Conservation (phyloP, 2,113 vertebrate genomes). For the Anguilla rostrata region DNA sequence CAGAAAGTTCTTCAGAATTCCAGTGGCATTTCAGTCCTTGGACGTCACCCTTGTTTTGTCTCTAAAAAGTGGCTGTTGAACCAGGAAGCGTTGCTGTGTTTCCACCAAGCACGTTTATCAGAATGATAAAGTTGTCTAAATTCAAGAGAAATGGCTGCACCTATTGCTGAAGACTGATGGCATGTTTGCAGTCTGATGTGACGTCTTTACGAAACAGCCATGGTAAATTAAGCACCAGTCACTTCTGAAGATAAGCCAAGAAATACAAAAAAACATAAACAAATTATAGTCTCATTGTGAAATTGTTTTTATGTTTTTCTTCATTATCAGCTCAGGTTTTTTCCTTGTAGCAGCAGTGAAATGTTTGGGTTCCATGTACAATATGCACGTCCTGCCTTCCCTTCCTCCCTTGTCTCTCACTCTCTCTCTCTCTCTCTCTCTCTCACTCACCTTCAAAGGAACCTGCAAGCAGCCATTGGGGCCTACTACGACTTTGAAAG, state of each 20-base stretch:
- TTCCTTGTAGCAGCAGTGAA: neutral
- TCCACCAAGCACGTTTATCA: neutral
- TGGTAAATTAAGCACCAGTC: neutral
- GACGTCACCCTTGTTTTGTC: no score
- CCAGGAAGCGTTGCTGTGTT: neutral
- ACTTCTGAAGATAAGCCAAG: neutral
- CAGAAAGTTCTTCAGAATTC: no score
- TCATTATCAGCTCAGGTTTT: neutral
- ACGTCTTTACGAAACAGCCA: neutral
- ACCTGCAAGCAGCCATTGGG: conserved; percentile 96
- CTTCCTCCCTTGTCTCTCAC: conserved; percentile 24
- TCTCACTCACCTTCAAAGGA: conserved; percentile 69
- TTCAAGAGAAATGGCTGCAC: neutral
- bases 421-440: conserved; percentile 1
- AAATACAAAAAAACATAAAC: neutral
- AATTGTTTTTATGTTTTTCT: neutral
- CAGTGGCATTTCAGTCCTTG: no score
- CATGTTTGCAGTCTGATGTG: neutral
- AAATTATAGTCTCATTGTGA: neutral
- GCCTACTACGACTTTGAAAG: conserved; percentile 99
- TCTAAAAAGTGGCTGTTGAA: neutral
- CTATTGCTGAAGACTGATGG: neutral
- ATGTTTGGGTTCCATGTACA: neutral
- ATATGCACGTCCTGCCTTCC: neutral
- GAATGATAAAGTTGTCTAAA: neutral